Evolutionary conservation across 2,888 invertebrate genomes (phyloP), one percentile per base, ranked within the genome.

Genomic region (Pomacea canaliculata): DNA sequence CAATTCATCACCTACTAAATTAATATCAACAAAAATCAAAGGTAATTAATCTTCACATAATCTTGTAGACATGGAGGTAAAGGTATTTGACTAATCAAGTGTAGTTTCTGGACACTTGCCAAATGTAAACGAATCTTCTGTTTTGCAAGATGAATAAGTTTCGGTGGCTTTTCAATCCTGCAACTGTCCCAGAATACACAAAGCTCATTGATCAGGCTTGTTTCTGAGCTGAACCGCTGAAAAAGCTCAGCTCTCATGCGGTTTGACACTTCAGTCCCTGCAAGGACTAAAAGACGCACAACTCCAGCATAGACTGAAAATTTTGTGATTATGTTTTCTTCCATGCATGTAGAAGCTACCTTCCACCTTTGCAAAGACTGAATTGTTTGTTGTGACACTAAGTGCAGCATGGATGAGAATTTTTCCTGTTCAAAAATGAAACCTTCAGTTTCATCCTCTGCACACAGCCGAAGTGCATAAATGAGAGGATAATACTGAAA

Each of bases 21-120:
- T 37, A 37, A 37, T 37, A 37, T 37, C 37, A 37, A 5, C 37
- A 62, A 19, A 37, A 56, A 75, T 73, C 73, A 81, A 18, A 81
- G 76, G 62, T 69, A 77, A 56, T 78, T 78, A 8, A 81, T 77
- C 59, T 79, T 80, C 0, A 84, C 70, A 70, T 81, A 83, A 46
- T 83, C 83, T 66, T 78, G 81, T 46, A 84, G 75, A 56, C 80
- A 81, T 63, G 77, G 70, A 12, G 84, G 84, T 62, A 84, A 72
- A 16, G 83, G 81, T 19, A 84, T 79, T 13, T 76, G 72, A 27
- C 80, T 81, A 51, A 84, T 75, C 66, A 73, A 23, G 71, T 80
- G 82, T 5, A 84, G 78, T 13, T 77, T 75, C 23, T 81, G 77
- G 56, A 76, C 70, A 12, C 60, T 74, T 2, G 82, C 81, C 48